Evolutionary conservation across 2,888 invertebrate genomes (phyloP), one percentile per base, ranked within the genome.

Genomic region (Rhagonycha fulva): DNA sequence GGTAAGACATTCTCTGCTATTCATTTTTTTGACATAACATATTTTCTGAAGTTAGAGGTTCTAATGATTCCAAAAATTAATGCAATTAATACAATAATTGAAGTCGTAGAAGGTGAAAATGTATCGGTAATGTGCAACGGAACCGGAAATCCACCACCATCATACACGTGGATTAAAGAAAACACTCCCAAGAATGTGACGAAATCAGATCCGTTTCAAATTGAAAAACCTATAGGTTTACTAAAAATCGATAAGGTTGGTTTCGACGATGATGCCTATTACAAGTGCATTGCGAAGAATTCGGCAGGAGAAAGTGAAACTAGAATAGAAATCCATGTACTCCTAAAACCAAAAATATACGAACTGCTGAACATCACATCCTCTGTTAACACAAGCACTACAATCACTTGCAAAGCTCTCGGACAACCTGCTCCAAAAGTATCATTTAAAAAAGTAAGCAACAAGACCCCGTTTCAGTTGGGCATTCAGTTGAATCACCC

Each of bases 391-490:
- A 89, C 90, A 62, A 92, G 93, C 82, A 92, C 92, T 0, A 91
- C 90, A 82, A 88, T 96, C 19, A 91, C 92, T 26, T 97, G 97
- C 85, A 93, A 93, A 84, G 94, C 95, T 0, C 91, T 91, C 32
- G 97, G 97, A 4, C 90, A 94, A 78, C 97, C 97, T 0, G 91
- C 94, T 11, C 97, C 97, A 0, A 88, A 89, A 24, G 92, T 97
- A 62, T 91, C 91, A n/a, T 96, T 97, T 88, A 91, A 93, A 73
- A 96, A 96, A 86, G 91, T 93, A 82, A 93, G 94, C 77, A 90
- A 89, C 67, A 87, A 89, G 4, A 91, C 92, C 77, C 90, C 92
- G 9, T 96, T 92, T 85, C 86, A 89, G 2, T 88, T 90, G 68
- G 95, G 95, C 23, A 79, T 84, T 0, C 93, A 94, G 81, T 87